phyloP scores from a whole-genome alignment of 1,140 invertebrate genomes.

The Penaeus japonicus region DNA sequence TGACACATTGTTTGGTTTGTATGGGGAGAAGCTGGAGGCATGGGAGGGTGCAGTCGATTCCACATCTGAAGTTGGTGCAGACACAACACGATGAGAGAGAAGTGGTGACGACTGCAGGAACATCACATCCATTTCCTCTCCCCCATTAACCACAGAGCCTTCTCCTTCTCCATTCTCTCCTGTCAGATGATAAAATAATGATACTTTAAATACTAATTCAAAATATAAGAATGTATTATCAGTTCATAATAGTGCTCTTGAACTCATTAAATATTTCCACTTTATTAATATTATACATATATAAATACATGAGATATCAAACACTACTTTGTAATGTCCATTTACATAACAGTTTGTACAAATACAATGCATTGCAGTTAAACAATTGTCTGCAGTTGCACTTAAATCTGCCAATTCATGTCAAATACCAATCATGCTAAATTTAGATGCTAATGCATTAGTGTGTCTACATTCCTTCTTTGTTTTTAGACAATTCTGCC shows the following conservation, averaged over 20 bases:
- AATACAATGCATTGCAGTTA: too few species aligned
- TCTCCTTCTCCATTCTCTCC: not conserved
- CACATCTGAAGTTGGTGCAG: constrained; percentile 26
- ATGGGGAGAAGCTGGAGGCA: constrained; percentile 56
- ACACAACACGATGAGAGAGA: constrained; percentile 48
- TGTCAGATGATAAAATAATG: not conserved
- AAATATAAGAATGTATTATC: not conserved
- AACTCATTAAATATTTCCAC: not conserved
- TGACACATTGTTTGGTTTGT: constrained; percentile 38
- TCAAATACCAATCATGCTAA: too few species aligned
- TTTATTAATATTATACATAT: not conserved
- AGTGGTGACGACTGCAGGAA: constrained; percentile 58
- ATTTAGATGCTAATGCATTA: too few species aligned
- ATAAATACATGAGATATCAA: not conserved
- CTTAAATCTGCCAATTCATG: too few species aligned
- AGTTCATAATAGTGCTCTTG: not conserved
- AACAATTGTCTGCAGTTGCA: too few species aligned
- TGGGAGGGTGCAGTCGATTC: constrained; percentile 48
- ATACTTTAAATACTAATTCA: not conserved
- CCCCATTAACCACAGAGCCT: not conserved
- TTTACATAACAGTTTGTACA: too few species aligned
- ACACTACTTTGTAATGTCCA: too few species aligned
- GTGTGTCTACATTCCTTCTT: too few species aligned
- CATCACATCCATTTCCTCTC: constrained; percentile 54
- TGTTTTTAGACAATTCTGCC: too few species aligned